Conservation (phyloP, 2,888 invertebrate genomes). For the Cerceris ruficornis region DNA sequence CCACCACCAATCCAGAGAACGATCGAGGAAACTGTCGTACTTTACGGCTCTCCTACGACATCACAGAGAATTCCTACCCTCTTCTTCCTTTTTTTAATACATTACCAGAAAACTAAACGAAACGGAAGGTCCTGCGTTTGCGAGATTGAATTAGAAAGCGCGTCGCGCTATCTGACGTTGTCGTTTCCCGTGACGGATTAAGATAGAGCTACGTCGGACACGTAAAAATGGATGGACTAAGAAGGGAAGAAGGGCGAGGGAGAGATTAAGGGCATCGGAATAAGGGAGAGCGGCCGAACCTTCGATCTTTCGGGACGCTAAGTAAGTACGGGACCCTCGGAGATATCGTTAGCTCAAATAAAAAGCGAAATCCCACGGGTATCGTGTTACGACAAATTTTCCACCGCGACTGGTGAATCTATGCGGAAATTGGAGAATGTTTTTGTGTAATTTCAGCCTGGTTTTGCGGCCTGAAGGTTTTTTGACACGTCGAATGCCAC, state of each 20-base stretch:
- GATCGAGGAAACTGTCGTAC: too few relatives aligned
- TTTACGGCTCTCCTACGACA: too few relatives aligned
- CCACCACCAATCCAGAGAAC: too few relatives aligned
- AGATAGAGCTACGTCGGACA: slow-evolving; percentile 59
- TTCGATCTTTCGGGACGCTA: slow-evolving; percentile 27
- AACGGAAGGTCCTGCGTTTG: slow-evolving; percentile 26
- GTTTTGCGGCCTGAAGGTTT: too few relatives aligned
- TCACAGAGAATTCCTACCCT: too few relatives aligned
- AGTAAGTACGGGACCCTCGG: slow-evolving; percentile 24
- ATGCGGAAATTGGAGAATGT: too few relatives aligned
- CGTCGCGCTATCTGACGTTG: slow-evolving; percentile 50
- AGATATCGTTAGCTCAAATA: slow-evolving; percentile 1
- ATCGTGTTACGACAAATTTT: neutral
- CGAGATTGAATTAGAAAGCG: slow-evolving; percentile 56
- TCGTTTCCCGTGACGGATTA: slow-evolving; percentile 69
- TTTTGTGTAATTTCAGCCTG: too few relatives aligned
- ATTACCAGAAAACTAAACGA: slow-evolving; percentile 40
- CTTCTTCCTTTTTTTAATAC: neutral
- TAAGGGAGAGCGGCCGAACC: slow-evolving; percentile 13
- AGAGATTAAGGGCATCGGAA: slow-evolving; percentile 24
- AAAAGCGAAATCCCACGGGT: slow-evolving; percentile 15
- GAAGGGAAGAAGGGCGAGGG: slow-evolving; percentile 10
- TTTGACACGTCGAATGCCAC: too few relatives aligned
- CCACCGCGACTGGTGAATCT: too few relatives aligned
- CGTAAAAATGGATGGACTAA: slow-evolving; percentile 45